Conservation (phyloP, 2,797 vertebrate species). For the Bufotes viridis region DNA sequence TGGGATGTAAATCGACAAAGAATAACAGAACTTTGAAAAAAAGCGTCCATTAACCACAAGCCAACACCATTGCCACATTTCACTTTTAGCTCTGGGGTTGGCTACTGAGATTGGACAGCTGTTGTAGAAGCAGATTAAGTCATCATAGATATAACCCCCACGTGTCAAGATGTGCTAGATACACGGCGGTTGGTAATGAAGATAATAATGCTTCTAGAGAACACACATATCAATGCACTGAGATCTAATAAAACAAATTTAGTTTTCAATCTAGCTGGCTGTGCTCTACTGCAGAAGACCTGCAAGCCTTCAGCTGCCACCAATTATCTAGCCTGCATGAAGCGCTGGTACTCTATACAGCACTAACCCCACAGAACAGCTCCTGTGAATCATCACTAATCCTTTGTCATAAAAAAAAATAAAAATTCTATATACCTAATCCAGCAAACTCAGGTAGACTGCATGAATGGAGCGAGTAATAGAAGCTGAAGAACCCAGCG, state of each 20-base stretch:
- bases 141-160: slow-evolving; percentile 40
- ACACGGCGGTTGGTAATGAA: slow-evolving; percentile 40
- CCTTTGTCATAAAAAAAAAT: slow-evolving; percentile 50
- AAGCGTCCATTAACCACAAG: background rate
- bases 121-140: slow-evolving; percentile 38
- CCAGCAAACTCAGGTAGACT: slow-evolving; percentile 44
- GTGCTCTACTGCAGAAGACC: slow-evolving; percentile 42
- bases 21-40: background rate
- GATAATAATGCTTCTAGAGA: slow-evolving; percentile 47
- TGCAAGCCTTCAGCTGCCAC: slow-evolving; percentile 47
- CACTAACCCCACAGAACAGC: slow-evolving; percentile 42
- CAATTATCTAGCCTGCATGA: slow-evolving; percentile 47
- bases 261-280: slow-evolving; percentile 47
- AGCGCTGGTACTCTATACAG: slow-evolving; percentile 40
- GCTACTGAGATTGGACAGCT: slow-evolving; percentile 23
- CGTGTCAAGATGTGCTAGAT: slow-evolving; percentile 17
- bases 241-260: slow-evolving; percentile 47
- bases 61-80: background rate
- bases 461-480: slow-evolving; percentile 35
- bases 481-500: slow-evolving; percentile 20
- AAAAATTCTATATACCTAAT: slow-evolving; percentile 52
- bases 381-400: slow-evolving; percentile 60
- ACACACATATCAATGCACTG: slow-evolving; percentile 43
- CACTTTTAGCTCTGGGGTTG: slow-evolving; percentile 15
- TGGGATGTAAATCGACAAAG: background rate